phyloP scores from a whole-genome alignment of 2,888 invertebrate species.

The Lepidocyrtoides sp. region DNA sequence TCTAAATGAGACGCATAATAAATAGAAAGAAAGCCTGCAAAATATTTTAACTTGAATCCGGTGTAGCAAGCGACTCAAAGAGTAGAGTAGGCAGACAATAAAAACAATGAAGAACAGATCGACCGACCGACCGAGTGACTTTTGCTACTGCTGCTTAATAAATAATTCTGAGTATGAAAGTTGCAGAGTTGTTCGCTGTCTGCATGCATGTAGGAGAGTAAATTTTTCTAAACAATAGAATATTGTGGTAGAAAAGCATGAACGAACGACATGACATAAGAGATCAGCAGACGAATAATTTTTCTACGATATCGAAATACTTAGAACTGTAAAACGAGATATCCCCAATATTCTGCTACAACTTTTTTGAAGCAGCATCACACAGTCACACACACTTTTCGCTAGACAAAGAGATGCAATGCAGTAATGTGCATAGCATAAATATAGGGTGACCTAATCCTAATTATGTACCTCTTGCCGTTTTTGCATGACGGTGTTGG shows the following conservation, averaged over 20 bases:
- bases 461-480: slow-evolving; percentile 50
- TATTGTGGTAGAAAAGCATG: not conserved
- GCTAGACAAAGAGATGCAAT: not conserved
- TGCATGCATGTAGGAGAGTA: not conserved
- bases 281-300: not conserved
- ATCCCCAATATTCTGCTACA: not conserved
- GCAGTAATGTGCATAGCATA: slow-evolving; percentile 29
- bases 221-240: not conserved
- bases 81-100: slow-evolving; percentile 47
- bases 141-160: slow-evolving; percentile 47
- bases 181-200: not conserved
- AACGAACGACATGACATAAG: not conserved
- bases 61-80: slow-evolving; percentile 18
- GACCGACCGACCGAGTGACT: slow-evolving; percentile 44
- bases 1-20: slow-evolving; percentile 50
- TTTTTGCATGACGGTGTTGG: not conserved
- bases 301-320: slow-evolving; percentile 23
- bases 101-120: slow-evolving; percentile 30
- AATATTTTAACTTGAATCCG: slow-evolving; percentile 13
- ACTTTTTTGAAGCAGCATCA: too few species aligned
- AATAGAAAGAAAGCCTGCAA: slow-evolving; percentile 21
- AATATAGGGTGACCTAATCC: slow-evolving; percentile 59
- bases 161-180: not conserved
- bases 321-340: slow-evolving; percentile 24
- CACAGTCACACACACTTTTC: not conserved